Conservation (phyloP, 2,113 vertebrate species). For the Pteronura brasiliensis region DNA sequence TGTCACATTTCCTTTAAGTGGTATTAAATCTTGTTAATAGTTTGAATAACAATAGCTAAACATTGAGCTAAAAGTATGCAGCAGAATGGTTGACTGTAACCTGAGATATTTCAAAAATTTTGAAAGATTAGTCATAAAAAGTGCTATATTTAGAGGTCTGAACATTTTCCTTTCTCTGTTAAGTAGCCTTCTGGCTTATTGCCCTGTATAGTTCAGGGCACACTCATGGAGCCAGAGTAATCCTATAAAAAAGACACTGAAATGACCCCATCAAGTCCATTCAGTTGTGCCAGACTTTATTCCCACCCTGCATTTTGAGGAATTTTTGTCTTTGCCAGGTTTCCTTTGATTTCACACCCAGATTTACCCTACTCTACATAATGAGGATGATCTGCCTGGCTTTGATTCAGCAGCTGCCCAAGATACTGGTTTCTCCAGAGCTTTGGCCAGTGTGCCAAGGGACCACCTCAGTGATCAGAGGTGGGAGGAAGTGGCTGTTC, state of each 20-base stretch:
- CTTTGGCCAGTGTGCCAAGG: background rate
- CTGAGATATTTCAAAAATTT: background rate
- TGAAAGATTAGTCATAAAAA: background rate
- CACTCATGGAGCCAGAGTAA: background rate
- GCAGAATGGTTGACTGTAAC: background rate
- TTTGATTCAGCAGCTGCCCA: background rate
- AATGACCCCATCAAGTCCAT: background rate
- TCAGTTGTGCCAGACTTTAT: background rate
- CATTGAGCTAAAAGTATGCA: background rate
- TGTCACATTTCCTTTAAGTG: background rate
- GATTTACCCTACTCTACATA: background rate
- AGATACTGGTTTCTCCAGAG: background rate
- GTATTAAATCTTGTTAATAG: background rate
- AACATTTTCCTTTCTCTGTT: background rate
- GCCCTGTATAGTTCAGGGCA: background rate
- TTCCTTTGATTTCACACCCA: background rate
- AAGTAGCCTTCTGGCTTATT: background rate
- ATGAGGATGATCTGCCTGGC: background rate
- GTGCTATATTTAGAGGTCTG: background rate
- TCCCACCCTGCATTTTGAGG: background rate
- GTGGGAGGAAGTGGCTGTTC: background rate
- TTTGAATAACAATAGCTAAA: background rate
- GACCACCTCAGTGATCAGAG: background rate
- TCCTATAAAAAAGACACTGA: background rate
- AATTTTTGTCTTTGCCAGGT: background rate